Evolutionary conservation across 2,113 vertebrate species (phyloP), one percentile per base, ranked within the genome.

Genomic region (Gambusia holbrooki): DNA sequence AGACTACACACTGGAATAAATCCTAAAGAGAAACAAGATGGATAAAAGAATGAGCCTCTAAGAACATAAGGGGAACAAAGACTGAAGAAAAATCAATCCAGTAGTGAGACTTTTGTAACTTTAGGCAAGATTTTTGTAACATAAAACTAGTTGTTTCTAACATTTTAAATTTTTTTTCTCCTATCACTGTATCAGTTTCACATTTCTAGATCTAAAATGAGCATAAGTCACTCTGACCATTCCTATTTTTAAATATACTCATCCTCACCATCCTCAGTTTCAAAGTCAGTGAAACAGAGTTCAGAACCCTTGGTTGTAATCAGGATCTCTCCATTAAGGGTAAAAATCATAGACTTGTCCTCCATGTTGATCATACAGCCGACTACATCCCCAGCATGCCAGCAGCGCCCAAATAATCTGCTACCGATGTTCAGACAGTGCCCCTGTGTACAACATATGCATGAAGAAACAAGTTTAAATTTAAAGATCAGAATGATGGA

Each of bases 321-420:
- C 74, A 99, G 96, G 71, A 99, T 94, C 79, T 99, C 98, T 84
- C 98, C 98, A 71, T 99, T 99, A 27, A 99, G 92, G 19, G 98
- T 99, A 93, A 99, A 99, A 87, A 99, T 97, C 95, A 99, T 99
- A 40, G 97, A 99, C 80, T 98, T 97, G 88, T 99, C 98, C 82
- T 98, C 96, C 94, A 99, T 94, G 91, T 99, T 98, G 90, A 99
- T 98, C 97, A 99, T 97, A 78, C 97, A 99, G 79, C 98, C 97
- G 66, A 99, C 98, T 60, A 99, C 97, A 0, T 99, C 98, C 58
- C 98, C 97, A 1, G 96, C 90, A 19, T 96, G 97, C 98, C 98
- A 99, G 61, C 95, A 97, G 48, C 97, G 95, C 29, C 98, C 98
- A 73, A 99, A 99, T 89, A 97, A 96, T 35, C 95, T 95, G 69